These are phyloP conservation scores for Spongilla lacustris DNA, from an alignment of 37 sponge, comb jelly and placozoan species.

Conservation along the genomic window DNA sequence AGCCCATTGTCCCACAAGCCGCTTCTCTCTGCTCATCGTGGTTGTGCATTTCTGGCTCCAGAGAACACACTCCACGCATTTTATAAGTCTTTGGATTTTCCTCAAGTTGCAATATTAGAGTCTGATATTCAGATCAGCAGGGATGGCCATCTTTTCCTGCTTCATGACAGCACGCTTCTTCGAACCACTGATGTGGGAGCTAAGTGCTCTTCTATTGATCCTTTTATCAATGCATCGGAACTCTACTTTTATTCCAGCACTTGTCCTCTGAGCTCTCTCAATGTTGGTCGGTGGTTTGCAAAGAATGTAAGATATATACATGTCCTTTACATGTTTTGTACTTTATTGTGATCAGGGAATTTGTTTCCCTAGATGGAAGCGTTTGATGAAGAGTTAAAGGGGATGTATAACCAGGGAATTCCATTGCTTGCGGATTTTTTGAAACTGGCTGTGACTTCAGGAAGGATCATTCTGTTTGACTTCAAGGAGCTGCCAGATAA, in stretches of 20 bases:
- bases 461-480: constrained; percentile 54
- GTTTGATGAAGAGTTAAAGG: neutral
- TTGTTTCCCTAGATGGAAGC: neutral
- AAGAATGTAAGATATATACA: neutral
- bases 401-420: neutral
- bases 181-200: constrained; percentile 36
- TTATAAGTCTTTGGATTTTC: neutral
- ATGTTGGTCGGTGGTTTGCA: constrained; percentile 18
- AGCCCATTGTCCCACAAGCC: constrained; percentile 29
- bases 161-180: constrained; percentile 48
- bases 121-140: constrained; percentile 58
- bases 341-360: neutral
- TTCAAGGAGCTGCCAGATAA: constrained; percentile 15
- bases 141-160: constrained; percentile 58
- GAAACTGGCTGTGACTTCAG: constrained; percentile 10
- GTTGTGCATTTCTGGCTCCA: constrained; percentile 34
- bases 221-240: constrained; percentile 24
- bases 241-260: constrained; percentile 29
- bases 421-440: constrained; percentile 32
- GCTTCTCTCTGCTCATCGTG: constrained; percentile 56
- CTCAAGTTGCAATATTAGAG: constrained; percentile 33
- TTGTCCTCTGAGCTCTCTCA: constrained; percentile 46
- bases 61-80: constrained; percentile 57
- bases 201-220: constrained; percentile 34
- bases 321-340: neutral